A percentile compares a stretch with the other conserved stretches of the same genome.
Conservation (phyloP, 2,113 vertebrate species). For the Triplophysa dalaica region DNA sequence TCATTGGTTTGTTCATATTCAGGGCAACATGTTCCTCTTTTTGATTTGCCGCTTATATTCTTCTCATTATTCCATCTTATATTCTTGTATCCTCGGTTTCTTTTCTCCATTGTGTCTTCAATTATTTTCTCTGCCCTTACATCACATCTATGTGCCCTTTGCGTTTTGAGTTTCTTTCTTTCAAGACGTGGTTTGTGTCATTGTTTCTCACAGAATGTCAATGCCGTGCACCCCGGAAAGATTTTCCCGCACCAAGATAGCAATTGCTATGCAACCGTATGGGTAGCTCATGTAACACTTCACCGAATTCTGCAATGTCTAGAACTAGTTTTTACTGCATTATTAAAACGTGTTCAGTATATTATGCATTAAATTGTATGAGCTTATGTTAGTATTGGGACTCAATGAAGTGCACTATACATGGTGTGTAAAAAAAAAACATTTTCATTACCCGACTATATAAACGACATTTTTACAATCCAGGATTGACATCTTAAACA, state of each 20-base stretch:
- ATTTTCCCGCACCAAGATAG: background rate
- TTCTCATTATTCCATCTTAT: background rate
- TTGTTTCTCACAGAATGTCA: background rate
- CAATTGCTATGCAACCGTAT: background rate
- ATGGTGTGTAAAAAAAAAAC: background rate
- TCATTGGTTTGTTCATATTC: conserved; percentile 32
- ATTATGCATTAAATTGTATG: background rate
- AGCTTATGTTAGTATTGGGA: background rate
- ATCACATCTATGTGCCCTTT: conserved; percentile 8
- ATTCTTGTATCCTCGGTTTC: background rate
- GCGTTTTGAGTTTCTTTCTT: conserved; percentile 12
- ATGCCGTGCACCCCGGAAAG: too few species aligned
- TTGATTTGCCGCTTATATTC: conserved; percentile 7
- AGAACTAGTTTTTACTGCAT: background rate
- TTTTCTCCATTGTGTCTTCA: conserved; percentile 7
- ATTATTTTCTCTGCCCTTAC: conserved; percentile 2
- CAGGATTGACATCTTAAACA: too few species aligned
- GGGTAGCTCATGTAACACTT: background rate
- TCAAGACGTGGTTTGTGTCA: background rate
- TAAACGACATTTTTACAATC: background rate
- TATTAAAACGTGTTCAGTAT: background rate
- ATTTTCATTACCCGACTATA: background rate
- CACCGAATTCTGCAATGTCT: background rate
- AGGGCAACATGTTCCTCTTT: conserved; percentile 27
- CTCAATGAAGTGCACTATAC: background rate